phyloP scores from a whole-genome alignment of 2,797 vertebrate species.

The Rachycentron canadum region DNA sequence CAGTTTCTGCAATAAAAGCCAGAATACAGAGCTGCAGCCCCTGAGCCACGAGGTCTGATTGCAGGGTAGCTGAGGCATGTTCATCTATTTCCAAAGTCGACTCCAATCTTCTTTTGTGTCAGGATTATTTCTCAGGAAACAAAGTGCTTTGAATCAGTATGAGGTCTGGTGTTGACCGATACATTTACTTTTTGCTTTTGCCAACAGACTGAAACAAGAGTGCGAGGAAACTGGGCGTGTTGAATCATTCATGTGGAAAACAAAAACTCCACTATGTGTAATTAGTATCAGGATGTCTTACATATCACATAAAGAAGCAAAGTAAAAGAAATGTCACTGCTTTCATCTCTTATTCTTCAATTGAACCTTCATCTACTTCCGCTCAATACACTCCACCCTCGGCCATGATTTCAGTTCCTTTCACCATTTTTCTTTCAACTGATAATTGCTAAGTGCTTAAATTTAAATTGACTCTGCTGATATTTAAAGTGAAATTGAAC shows the following conservation, averaged over 20 bases:
- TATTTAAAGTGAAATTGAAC: neutral
- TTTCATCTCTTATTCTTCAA: neutral
- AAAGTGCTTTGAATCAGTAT: neutral
- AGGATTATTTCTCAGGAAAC: constrained; percentile 7
- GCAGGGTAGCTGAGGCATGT: constrained; percentile 3
- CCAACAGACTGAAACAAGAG: neutral
- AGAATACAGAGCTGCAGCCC: neutral
- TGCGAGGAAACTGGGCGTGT: neutral
- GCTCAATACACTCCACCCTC: neutral
- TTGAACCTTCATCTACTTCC: neutral
- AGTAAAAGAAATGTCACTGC: neutral
- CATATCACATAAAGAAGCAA: neutral
- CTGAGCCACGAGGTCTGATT: constrained; percentile 17
- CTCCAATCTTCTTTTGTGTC: neutral
- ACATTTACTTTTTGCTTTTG: neutral
- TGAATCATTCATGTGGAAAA: neutral
- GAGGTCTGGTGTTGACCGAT: neutral
- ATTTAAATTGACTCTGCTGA: neutral
- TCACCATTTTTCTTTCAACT: neutral
- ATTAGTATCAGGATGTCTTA: neutral
- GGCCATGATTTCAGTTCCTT: neutral
- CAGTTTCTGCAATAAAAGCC: constrained; percentile 15
- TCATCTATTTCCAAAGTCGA: constrained; percentile 8
- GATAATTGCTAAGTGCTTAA: neutral
- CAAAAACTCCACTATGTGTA: neutral